Conservation (phyloP, 2,888 invertebrate species). For the Eupithecia abbreviata region DNA sequence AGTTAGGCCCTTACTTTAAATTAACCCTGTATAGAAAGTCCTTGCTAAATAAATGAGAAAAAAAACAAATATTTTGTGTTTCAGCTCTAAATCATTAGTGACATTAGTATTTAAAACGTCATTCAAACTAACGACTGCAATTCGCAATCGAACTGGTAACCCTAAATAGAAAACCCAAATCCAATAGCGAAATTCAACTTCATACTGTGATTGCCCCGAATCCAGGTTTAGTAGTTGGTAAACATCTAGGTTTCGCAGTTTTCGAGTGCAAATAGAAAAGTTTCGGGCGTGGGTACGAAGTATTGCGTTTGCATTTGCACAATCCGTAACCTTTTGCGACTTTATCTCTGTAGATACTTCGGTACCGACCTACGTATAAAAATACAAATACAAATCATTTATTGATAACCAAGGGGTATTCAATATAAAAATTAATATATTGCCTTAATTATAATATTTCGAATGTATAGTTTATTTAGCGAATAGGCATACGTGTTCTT, state of each 20-base stretch:
- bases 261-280: constrained; percentile 30
- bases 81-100: background rate
- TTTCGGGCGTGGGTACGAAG: constrained; percentile 26
- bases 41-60: background rate
- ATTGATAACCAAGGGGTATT: no score
- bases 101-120: background rate
- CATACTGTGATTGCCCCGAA: constrained; percentile 24
- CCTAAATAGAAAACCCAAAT: background rate
- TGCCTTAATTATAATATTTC: no score
- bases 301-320: constrained; percentile 19
- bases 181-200: constrained; percentile 1
- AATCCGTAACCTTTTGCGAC: background rate
- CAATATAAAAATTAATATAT: no score
- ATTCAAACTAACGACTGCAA: background rate
- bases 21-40: background rate
- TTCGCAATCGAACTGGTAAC: background rate
- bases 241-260: constrained; percentile 28
- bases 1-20: background rate
- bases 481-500: no score
- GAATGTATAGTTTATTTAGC: no score
- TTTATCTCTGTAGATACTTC: background rate
- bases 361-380: background rate
- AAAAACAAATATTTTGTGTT: background rate
- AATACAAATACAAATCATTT: no score
- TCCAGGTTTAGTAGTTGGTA: constrained; percentile 30